A percentile compares a stretch with the other conserved stretches of the same genome.
phyloP scores from a whole-genome alignment of 2,797 vertebrate genomes.

The Heliangelus exortis region DNA sequence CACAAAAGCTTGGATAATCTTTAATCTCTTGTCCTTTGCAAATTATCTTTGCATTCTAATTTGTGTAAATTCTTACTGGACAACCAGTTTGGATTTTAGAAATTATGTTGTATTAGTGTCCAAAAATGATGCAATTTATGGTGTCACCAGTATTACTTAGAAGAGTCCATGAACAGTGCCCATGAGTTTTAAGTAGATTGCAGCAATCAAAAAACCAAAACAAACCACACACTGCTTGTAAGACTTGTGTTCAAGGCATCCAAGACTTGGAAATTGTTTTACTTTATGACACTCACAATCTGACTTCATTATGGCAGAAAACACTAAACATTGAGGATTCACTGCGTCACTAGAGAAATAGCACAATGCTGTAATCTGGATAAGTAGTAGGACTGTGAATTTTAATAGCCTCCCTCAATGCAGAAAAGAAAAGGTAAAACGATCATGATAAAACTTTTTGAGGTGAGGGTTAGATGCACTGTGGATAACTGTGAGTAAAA shows the following conservation, averaged over 20 bases:
- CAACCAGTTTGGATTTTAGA: background rate
- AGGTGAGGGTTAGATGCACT: background rate
- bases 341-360: background rate
- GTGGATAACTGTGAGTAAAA: background rate
- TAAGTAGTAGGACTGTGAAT: background rate
- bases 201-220: background rate
- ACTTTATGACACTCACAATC: background rate
- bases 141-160: background rate
- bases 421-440: background rate
- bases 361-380: background rate
- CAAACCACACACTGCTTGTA: background rate
- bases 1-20: background rate
- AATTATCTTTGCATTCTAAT: background rate
- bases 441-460: background rate
- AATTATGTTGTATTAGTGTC: background rate
- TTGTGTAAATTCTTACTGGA: background rate
- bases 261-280: background rate
- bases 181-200: background rate
- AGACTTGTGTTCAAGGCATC: background rate
- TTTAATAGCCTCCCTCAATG: background rate
- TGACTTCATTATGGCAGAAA: background rate
- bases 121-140: background rate
- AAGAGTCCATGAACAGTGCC: background rate
- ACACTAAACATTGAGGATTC: background rate
- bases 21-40: background rate